These are phyloP conservation scores for Ladona fulva DNA, from an alignment of 1,140 invertebrate species.

Conservation along the genomic window DNA sequence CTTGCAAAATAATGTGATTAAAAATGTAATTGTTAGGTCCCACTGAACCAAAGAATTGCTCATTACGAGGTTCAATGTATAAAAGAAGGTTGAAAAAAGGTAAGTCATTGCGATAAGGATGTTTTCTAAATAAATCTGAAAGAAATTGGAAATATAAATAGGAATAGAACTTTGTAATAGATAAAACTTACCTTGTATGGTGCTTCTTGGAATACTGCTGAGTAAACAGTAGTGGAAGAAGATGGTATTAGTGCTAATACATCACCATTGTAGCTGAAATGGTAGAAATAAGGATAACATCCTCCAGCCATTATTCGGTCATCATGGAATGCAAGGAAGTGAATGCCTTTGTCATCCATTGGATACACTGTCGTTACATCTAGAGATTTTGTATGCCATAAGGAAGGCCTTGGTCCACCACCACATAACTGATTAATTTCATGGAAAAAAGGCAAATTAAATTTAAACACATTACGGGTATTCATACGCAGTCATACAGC, in stretches of 20 bases:
- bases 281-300: constrained; percentile 58
- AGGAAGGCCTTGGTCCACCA: constrained; percentile 66
- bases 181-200: constrained; percentile 44
- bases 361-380: constrained; percentile 58
- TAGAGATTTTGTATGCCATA: constrained; percentile 74
- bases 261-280: constrained; percentile 66
- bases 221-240: constrained; percentile 66
- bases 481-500: constrained; percentile 21
- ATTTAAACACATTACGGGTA: constrained; percentile 18
- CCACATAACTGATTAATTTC: constrained; percentile 59
- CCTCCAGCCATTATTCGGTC: constrained; percentile 73
- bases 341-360: constrained; percentile 54
- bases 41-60: no score
- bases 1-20: no score
- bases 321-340: constrained; percentile 67
- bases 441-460: constrained; percentile 14
- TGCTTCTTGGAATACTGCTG: constrained; percentile 49
- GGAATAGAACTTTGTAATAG: no score
- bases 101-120: no score
- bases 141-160: no score
- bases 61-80: no score
- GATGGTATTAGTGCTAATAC: constrained; percentile 66
- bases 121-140: no score
- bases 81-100: no score
- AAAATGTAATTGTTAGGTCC: no score